Base-by-base conservation (phyloP, 1,140 invertebrate species). In the Elymnias hypermnestra region DNA sequence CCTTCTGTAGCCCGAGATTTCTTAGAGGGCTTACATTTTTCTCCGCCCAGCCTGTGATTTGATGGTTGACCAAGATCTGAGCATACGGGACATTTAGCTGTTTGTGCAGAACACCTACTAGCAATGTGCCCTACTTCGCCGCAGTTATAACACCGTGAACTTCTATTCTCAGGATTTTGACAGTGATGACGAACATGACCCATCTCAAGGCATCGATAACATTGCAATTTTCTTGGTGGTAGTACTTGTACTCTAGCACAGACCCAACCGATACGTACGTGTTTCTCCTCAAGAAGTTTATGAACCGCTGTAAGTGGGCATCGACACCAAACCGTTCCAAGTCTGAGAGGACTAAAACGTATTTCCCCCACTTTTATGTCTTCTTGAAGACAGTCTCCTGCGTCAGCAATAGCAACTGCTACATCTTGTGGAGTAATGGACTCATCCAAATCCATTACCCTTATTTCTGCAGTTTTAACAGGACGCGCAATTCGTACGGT, bases 301-400 rank as follows among this genome's bases (percentile, higher is more conserved):
- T 6, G 19, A 6, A 21, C 19, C 3, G 6, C 19, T 21, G 19
- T 6, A 4, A 21, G 19, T 4, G 19, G 6, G 19, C 19, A 21
- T 3, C 19, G 19, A 6, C 3, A 3, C 6, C 19, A 21, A 38
- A 3, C 46, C 0, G 52, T 36, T 0, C 56, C 50, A 2, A 56
- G 8, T n/a, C 38, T 31, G 0, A 7, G 21, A 3, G 17, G 6
- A 0, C 12, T 21, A 5, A 15, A n/a, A 0, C 47, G 38, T 5
- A 59, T 56, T 8, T 56, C 39, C 5, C 50, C 60, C 0, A 51
- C 45, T 18, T 56, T 53, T 0, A 63, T 8, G 1, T 45, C 25
- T 0, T 43, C 31, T 1, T 22, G 19, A 0, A 35, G 7, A 8
- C 60, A 63, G 5, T 26, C 50, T n/a, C 42, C 53, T 0, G 19